These are phyloP conservation scores for Temnothorax unifasciatus DNA, from an alignment of 2,888 invertebrate genomes.

Conservation along the genomic window DNA sequence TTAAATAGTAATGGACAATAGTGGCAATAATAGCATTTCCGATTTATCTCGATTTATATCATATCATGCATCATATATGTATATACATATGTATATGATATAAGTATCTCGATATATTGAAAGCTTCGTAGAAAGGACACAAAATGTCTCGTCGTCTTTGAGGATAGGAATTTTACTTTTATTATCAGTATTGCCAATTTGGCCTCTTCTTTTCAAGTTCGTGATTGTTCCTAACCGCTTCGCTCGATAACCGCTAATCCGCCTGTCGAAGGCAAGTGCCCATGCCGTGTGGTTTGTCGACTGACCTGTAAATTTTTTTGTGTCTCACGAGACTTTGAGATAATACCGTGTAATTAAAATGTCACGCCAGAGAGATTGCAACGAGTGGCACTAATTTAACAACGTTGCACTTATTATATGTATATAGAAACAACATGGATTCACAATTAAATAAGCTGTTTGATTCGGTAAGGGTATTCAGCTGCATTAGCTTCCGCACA, in stretches of 20 bases:
- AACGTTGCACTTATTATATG: background rate
- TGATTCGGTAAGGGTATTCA: conserved; percentile 3
- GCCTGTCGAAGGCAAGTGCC: conserved; percentile 54
- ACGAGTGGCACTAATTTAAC: background rate
- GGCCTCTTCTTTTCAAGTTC: conserved; percentile 64
- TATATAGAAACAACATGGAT: background rate
- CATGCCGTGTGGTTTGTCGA: conserved; percentile 64
- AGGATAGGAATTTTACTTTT: conserved; percentile 54
- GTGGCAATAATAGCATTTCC: background rate
- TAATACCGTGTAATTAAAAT: conserved; percentile 19
- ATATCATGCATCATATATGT: background rate
- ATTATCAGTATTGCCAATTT: conserved; percentile 59
- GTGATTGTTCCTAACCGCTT: conserved; percentile 72
- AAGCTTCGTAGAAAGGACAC: conserved; percentile 41
- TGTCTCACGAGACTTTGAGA: conserved; percentile 25
- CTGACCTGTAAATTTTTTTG: conserved; percentile 53
- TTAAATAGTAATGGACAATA: background rate
- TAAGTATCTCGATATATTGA: background rate
- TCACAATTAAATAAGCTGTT: background rate
- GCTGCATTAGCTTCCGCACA: background rate
- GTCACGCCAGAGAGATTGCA: background rate
- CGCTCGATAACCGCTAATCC: conserved; percentile 73
- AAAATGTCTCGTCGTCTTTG: conserved; percentile 75
- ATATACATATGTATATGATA: background rate
- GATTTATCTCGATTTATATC: conserved; percentile 1